These are phyloP conservation scores for Coracias cyanogaster DNA, from an alignment of 2,797 vertebrate species.

Conservation along the genomic window DNA sequence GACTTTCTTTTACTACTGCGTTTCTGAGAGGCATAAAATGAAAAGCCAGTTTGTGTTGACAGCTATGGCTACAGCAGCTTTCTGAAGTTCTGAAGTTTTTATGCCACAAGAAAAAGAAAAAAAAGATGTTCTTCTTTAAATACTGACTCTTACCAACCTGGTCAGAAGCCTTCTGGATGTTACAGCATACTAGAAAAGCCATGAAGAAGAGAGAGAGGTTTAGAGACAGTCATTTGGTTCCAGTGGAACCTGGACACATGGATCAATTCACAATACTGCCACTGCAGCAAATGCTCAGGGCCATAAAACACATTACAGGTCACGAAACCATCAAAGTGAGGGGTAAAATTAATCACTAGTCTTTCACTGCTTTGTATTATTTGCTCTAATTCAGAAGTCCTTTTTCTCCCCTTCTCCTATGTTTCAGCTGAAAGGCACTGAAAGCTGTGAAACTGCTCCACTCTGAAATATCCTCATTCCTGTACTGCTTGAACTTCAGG, in stretches of 20 bases:
- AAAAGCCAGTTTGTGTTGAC: not conserved
- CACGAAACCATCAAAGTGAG: constrained; percentile 15
- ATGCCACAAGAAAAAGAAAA: not conserved
- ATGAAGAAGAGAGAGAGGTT: constrained; percentile 21
- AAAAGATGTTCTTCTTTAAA: not conserved
- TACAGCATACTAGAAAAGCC: not conserved
- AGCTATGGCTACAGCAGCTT: not conserved
- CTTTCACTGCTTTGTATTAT: not conserved
- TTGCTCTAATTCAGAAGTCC: not conserved
- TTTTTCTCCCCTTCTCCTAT: not conserved
- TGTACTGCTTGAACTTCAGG: not conserved
- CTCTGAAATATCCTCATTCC: not conserved
- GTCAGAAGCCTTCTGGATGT: not conserved
- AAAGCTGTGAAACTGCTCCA: not conserved
- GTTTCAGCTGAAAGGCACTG: not conserved
- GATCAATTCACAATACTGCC: constrained; percentile 30
- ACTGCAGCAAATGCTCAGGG: constrained; percentile 12
- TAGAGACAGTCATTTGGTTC: constrained; percentile 18
- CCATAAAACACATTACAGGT: constrained; percentile 24
- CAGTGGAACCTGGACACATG: not conserved
- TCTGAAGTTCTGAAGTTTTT: not conserved
- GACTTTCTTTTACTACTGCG: not conserved
- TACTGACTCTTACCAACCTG: not conserved
- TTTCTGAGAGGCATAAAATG: not conserved
- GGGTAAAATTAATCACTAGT: not conserved